These are phyloP conservation scores for Acanthosoma haemorrhoidale DNA, from an alignment of 2,888 invertebrate genomes.

Conservation along the genomic window DNA sequence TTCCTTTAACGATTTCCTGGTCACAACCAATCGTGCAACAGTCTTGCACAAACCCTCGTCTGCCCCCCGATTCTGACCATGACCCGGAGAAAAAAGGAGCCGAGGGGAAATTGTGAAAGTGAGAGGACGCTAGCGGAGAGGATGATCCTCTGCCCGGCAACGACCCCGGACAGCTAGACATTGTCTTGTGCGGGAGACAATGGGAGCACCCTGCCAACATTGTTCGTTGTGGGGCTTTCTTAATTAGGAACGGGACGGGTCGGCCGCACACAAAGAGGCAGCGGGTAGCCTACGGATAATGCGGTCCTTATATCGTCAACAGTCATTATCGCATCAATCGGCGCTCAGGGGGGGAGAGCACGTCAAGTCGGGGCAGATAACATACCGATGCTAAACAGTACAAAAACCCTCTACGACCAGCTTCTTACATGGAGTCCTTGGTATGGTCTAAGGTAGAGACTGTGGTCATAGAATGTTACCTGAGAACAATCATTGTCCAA, in stretches of 20 bases:
- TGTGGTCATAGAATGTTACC: no score
- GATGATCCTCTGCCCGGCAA: neutral
- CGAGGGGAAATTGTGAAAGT: constrained; percentile 6
- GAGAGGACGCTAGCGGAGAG: neutral
- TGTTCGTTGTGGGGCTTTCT: neutral
- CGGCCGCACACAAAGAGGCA: constrained; percentile 1
- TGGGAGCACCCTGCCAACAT: neutral
- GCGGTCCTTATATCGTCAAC: neutral
- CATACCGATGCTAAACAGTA: neutral
- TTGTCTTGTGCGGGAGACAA: neutral
- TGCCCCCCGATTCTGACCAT: neutral
- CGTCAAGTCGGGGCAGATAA: neutral
- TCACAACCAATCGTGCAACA: no score
- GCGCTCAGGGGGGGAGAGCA: neutral
- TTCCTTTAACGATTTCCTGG: no score
- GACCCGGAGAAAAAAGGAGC: neutral
- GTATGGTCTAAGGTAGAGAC: no score
- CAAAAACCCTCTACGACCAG: neutral
- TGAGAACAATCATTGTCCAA: no score
- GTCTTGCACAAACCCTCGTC: no score
- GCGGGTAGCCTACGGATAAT: neutral
- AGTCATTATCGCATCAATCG: no score
- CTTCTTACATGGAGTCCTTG: no score
- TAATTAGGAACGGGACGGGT: constrained; percentile 9
- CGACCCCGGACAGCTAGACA: constrained; percentile 8